Evolutionary conservation across 2,888 invertebrate species (phyloP).

Genomic region (Ornithoptera priamus): DNA sequence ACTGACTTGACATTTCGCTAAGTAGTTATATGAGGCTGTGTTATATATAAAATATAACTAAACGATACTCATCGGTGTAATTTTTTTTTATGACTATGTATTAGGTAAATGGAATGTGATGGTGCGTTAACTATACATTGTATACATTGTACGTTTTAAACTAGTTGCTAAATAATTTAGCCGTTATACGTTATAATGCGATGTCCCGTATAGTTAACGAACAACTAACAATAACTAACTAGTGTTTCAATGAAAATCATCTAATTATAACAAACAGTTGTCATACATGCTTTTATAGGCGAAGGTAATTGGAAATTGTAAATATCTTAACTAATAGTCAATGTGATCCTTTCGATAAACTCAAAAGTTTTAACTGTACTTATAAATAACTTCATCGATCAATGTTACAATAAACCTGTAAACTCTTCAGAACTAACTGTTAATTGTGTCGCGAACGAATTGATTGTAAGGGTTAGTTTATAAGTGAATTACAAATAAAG

Average conservation of each 20-base stretch:
- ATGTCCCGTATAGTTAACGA: not conserved
- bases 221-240: not conserved
- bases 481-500: constrained; percentile 15
- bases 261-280: not conserved
- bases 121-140: constrained; percentile 7
- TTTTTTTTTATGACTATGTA: not conserved
- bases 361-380: constrained; percentile 6
- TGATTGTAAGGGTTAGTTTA: constrained; percentile 20
- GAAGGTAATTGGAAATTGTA: not conserved
- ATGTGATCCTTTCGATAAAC: not conserved
- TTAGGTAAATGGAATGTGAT: constrained; percentile 10
- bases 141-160: constrained; percentile 3
- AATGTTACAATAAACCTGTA: not conserved
- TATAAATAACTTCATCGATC: constrained; percentile 4
- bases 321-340: not conserved
- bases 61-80: constrained; percentile 5
- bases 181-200: not conserved
- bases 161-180: constrained; percentile 4
- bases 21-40: constrained; percentile 20
- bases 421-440: constrained; percentile 8
- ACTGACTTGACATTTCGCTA: not conserved
- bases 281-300: not conserved
- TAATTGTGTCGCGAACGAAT: constrained; percentile 19
- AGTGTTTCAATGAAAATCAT: not conserved
- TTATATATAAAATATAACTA: constrained; percentile 10